Base-by-base conservation (phyloP, 2,797 vertebrate species). In the Kryptopterus vitreolus region DNA sequence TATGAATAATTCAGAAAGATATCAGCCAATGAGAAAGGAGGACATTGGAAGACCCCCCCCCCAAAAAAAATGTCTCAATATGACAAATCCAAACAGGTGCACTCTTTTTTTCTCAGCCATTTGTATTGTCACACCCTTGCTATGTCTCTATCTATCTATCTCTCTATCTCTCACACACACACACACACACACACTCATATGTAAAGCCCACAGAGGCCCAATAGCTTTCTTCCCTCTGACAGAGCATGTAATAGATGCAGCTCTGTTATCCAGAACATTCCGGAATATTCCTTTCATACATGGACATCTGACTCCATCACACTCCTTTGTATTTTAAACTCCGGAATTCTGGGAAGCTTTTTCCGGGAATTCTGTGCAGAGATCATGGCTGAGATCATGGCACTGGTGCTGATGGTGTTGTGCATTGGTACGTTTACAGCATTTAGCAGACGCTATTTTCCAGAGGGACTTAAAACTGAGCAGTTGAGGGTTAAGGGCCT, bases 1-100 rank as follows among this genome's bases (percentile, higher is more conserved):
- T 57, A 84, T 84, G 15, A 79, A 86, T 86, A 61, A 84, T 82
- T 82, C 62, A 82, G 43, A 63, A 65, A 24, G 9, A 18, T 29
- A 53, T 53, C 69, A 35, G 11, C 20, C 31, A 72, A 43, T 43
- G 38, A 43, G 69, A 3, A 55, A 1, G 48, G 35, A 50, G 6
- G 1, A 3, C 26, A 33, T 12, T 31, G 26, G 16, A 70, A 31
- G 26, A 29, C 66, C n/a, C n/a, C n/a, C n/a, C n/a, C n/a, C n/a
- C 38, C 38, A 29, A 43, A 43, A 35, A 29, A 69, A 16, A 70
- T 11, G 15, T 52, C 11, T 22, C 20, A 26, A 52, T 70, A 10
- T 43, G 58, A 43, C 13, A 26, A 43, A 52, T 70, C 2, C 2
- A 61, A 24, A 62, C 57, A 62, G 15, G 9, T 61, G 24, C 38